Percentiles rank a stretch among this genome's conserved stretches.
phyloP scores from a whole-genome alignment of 2,113 vertebrate species.

The Microtus ochrogaster region DNA sequence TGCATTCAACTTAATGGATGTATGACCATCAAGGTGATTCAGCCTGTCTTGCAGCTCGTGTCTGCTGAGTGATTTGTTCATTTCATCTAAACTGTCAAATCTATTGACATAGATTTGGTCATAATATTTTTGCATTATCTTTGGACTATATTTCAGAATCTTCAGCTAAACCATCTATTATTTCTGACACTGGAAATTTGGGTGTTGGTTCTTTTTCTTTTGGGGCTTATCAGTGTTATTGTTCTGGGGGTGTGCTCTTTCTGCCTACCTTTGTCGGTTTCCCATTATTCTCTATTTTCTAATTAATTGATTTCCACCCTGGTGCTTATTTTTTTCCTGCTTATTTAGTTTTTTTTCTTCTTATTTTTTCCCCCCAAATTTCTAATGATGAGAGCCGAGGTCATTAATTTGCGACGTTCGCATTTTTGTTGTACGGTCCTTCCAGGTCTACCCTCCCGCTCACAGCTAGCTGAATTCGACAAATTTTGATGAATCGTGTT shows the following conservation, averaged over 20 bases:
- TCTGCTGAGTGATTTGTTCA: not conserved
- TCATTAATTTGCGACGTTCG: not conserved
- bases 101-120: not conserved
- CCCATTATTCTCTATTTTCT: not conserved
- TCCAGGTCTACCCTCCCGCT: not conserved
- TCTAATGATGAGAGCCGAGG: not conserved
- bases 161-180: not conserved
- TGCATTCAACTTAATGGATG: not conserved
- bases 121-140: not conserved
- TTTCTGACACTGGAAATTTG: not conserved
- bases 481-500: not conserved
- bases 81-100: constrained; percentile 4
- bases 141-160: constrained; percentile 4
- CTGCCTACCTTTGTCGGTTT: not conserved
- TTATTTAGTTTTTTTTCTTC: not conserved
- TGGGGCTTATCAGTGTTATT: not conserved
- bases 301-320: not conserved
- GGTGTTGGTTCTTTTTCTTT: not conserved
- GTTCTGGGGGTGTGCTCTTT: not conserved
- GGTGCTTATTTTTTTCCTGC: not conserved
- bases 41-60: not conserved
- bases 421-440: not conserved
- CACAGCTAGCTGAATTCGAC: not conserved
- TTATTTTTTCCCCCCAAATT: not conserved
- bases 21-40: not conserved